Base-by-base conservation (phyloP, 2,113 vertebrate genomes). In the Holacanthus passer region DNA sequence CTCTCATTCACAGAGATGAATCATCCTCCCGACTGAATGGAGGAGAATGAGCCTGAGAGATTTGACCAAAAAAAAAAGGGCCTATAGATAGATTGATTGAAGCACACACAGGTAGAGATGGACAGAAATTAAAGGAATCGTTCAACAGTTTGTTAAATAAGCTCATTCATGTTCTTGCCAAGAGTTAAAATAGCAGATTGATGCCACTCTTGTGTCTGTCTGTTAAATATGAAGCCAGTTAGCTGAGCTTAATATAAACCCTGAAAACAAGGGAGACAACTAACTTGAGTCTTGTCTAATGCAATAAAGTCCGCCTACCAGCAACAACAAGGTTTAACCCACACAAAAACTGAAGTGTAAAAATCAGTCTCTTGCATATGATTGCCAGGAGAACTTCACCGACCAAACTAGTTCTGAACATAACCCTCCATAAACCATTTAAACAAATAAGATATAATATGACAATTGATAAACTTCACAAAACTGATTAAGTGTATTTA, bases 11-110 rank as follows among this genome's bases (percentile, higher is more conserved):
- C 53, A 19, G 27, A 31, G 74, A 71, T 76, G 41, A 85, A 59
- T 79, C 32, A 64, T 62, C 11, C 41, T 55, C 53, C 50, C 58
- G 64, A 43, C 62, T 71, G 47, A 78, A 56, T 63, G 31, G 0
- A 17, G 66, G 35, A 32, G 35, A 82, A 79, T 16, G 27, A 10
- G 41, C 64, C 29, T 1, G 10, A 56, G 52, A 71, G 71, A 73
- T 58, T 22, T 55, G 3, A 53, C 27, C 50, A 66, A 73, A 37
- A 41, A 45, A 32, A 32, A 37, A 27, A 35, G 3, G 20, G 24
- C 35, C 0, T 27, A 73, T 58, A 66, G 73, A 73, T 47, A 43
- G 29, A 24, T 56, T 66, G 43, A 72, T 45, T 37, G 24, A 32
- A 48, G 29, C 50, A 27, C 1, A 5, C 13, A 7, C 43, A 50